Evolutionary conservation across 2,797 vertebrate species (phyloP).

Genomic region (Lycodopsis pacificus): DNA sequence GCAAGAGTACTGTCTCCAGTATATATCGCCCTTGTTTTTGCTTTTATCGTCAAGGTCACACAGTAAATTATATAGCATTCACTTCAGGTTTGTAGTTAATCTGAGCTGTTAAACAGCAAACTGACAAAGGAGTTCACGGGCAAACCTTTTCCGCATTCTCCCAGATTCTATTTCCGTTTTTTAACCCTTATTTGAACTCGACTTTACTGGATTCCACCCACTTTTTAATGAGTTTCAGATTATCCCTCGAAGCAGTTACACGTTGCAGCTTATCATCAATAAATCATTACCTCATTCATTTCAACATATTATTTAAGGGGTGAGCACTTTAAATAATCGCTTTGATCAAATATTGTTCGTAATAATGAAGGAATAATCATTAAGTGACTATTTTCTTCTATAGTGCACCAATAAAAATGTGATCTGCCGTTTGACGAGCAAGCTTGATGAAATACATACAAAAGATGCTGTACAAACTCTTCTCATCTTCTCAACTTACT

Average conservation of each 20-base stretch:
- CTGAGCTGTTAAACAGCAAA: not conserved
- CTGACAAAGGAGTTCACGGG: not conserved
- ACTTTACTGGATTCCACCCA: not conserved
- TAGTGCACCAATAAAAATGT: constrained; percentile 9
- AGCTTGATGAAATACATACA: constrained; percentile 26
- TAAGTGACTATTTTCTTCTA: not conserved
- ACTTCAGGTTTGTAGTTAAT: constrained; percentile 16
- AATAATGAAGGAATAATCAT: constrained; percentile 9
- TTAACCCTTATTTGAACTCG: constrained; percentile 15
- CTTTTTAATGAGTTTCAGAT: constrained; percentile 15
- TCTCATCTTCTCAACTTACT: not conserved
- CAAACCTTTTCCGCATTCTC: not conserved
- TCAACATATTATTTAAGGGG: not conserved
- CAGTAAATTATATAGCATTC: not conserved
- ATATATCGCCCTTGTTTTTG: not conserved
- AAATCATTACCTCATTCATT: constrained; percentile 30
- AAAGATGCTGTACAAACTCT: not conserved
- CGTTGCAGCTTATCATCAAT: constrained; percentile 12
- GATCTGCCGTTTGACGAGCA: constrained; percentile 1
- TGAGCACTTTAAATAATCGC: constrained; percentile 5
- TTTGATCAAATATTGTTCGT: constrained; percentile 31
- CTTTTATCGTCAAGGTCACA: constrained; percentile 21
- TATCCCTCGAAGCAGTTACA: constrained; percentile 26
- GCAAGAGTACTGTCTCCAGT: not conserved
- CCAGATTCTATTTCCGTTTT: not conserved